These are phyloP conservation scores for Eurytoma adleriae DNA, from an alignment of 2,888 invertebrate genomes.

Conservation along the genomic window DNA sequence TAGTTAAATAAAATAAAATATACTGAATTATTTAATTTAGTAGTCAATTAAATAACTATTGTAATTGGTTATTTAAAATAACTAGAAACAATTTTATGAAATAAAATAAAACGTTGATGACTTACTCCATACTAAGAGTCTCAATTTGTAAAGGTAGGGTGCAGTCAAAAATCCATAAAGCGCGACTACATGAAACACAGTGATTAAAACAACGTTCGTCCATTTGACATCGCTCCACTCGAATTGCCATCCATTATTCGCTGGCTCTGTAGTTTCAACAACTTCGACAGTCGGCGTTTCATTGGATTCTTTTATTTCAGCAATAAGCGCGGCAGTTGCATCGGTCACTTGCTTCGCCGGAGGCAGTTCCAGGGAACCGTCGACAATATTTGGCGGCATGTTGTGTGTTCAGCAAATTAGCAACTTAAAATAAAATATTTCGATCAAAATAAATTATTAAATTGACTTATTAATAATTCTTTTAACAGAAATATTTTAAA, in stretches of 20 bases:
- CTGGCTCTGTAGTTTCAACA: neutral
- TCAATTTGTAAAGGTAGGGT: slow-evolving; percentile 45
- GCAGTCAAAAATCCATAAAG: slow-evolving; percentile 23
- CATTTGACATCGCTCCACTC: slow-evolving; percentile 46
- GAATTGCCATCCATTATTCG: neutral
- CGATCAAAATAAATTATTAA: neutral
- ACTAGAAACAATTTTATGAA: neutral
- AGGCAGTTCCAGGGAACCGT: slow-evolving; percentile 1
- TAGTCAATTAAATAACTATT: too few relatives aligned
- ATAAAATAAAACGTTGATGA: neutral
- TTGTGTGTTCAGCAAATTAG: neutral
- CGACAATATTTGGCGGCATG: slow-evolving; percentile 26
- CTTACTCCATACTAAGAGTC: slow-evolving; percentile 46
- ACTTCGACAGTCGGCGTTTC: neutral
- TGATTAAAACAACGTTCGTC: slow-evolving; percentile 43
- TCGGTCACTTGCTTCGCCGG: neutral
- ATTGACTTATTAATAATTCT: neutral
- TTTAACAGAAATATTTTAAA: neutral
- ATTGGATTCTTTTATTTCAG: neutral
- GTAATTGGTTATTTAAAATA: too few relatives aligned
- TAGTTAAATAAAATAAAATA: too few relatives aligned
- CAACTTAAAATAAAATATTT: slow-evolving; percentile 8
- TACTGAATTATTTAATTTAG: too few relatives aligned
- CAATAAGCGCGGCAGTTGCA: neutral
- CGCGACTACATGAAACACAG: slow-evolving; percentile 27